Evolutionary conservation across 53 echinoderm and acorn worm species (phyloP).

Genomic region (Apostichopus leukothele): DNA sequence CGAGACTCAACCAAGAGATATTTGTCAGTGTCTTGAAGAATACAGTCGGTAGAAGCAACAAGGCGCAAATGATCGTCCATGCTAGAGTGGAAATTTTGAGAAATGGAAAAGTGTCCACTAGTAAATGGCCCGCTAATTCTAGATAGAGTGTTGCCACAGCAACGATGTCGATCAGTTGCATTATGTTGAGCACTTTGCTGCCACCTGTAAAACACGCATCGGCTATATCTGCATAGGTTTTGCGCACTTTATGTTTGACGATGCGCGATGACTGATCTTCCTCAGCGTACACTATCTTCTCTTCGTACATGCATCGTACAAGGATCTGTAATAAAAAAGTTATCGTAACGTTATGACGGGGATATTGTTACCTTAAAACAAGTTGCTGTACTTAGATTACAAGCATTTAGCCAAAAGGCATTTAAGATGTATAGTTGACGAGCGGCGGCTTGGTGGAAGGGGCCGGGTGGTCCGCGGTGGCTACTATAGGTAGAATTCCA

Average conservation of each 20-base stretch:
- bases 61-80: conserved; percentile 78
- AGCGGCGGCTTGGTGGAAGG: too few relatives aligned
- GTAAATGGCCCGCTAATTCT: conserved; percentile 82
- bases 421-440: too few relatives aligned
- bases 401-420: too few relatives aligned
- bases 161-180: conserved; percentile 90
- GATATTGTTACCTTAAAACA: too few relatives aligned
- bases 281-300: not conserved
- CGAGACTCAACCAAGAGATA: conserved; percentile 91
- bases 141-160: conserved; percentile 93
- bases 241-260: conserved; percentile 57
- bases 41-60: conserved; percentile 77
- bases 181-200: conserved; percentile 73
- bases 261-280: not conserved
- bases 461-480: too few relatives aligned
- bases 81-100: conserved; percentile 70
- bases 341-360: too few relatives aligned
- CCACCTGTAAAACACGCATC: conserved; percentile 75
- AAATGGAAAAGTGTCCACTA: conserved; percentile 87
- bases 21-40: conserved; percentile 92
- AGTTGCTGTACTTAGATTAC: too few relatives aligned
- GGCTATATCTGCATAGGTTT: conserved; percentile 92
- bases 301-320: conserved; percentile 82
- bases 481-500: too few relatives aligned
- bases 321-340: conserved; percentile 63